Percentiles rank a stretch among this genome's conserved stretches.
phyloP scores from a whole-genome alignment of 2,113 vertebrate species.

The Thunnus maccoyii region DNA sequence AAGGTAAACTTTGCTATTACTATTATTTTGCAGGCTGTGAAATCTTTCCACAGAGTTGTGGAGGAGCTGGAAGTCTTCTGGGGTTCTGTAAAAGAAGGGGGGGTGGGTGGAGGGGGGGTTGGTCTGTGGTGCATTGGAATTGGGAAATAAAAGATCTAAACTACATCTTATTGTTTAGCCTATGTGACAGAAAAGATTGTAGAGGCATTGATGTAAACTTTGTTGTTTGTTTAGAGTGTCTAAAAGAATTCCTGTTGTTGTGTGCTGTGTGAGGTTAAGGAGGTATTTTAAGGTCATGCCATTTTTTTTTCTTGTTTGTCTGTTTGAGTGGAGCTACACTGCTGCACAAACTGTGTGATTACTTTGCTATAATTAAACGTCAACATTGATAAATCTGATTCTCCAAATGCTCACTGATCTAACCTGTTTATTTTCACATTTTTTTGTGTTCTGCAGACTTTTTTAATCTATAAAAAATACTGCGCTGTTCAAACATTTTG shows the following conservation, averaged over 20 bases:
- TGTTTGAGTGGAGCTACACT: constrained; percentile 19
- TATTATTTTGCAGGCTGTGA: constrained; percentile 55
- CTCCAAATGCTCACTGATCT: constrained; percentile 39
- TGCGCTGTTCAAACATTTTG: constrained; percentile 73
- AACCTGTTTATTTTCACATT: constrained; percentile 69
- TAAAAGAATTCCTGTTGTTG: constrained; percentile 27
- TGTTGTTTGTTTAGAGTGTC: constrained; percentile 36
- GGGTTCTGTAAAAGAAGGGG: constrained; percentile 40
- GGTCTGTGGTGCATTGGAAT: constrained; percentile 53
- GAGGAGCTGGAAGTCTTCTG: constrained; percentile 57
- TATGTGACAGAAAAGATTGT: constrained; percentile 45
- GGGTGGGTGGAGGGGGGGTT: background rate
- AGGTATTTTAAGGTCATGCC: constrained; percentile 62
- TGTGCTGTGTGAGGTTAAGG: constrained; percentile 42
- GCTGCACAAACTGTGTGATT: constrained; percentile 56
- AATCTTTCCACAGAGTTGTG: constrained; percentile 49
- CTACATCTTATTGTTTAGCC: constrained; percentile 58
- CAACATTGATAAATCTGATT: constrained; percentile 48
- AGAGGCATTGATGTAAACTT: constrained; percentile 61
- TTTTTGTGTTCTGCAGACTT: constrained; percentile 57
- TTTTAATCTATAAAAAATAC: constrained; percentile 36
- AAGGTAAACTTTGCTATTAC: constrained; percentile 52
- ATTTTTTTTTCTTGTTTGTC: constrained; percentile 31
- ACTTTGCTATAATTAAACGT: constrained; percentile 57
- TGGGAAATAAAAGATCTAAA: constrained; percentile 64